Evolutionary conservation across 2,888 invertebrate genomes (phyloP).

Genomic region (Stenodema calcarata): DNA sequence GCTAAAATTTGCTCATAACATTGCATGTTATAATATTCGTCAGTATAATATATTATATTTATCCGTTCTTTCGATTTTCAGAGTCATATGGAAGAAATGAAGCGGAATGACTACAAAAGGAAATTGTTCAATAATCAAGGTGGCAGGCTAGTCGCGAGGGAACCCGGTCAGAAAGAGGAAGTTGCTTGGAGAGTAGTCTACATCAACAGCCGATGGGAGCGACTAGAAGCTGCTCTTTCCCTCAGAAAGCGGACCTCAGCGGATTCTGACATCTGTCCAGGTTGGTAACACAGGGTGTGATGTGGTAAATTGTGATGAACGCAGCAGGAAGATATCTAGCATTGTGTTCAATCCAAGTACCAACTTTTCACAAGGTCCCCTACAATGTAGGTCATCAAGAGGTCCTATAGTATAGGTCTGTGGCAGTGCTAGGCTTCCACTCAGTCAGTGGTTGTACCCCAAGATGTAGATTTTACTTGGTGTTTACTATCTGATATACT

Average conservation of each 20-base stretch:
- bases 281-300: background rate
- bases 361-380: no score
- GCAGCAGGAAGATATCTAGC: no score
- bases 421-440: no score
- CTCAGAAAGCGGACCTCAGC: constrained; percentile 54
- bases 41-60: background rate
- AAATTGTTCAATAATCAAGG: constrained; percentile 81
- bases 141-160: constrained; percentile 71
- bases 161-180: constrained; percentile 70
- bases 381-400: no score
- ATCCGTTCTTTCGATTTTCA: constrained; percentile 60
- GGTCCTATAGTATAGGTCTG: no score
- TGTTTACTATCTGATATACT: no score
- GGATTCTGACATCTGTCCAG: constrained; percentile 51
- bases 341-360: no score
- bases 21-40: background rate
- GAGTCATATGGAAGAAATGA: constrained; percentile 79
- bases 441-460: no score
- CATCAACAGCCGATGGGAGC: constrained; percentile 81
- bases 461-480: no score
- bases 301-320: no score
- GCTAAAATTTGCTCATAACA: no score
- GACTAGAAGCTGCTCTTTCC: constrained; percentile 67
- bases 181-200: constrained; percentile 77
- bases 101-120: constrained; percentile 74